Base-by-base conservation (phyloP, 1,140 invertebrate genomes). In the Ephestia elutella region DNA sequence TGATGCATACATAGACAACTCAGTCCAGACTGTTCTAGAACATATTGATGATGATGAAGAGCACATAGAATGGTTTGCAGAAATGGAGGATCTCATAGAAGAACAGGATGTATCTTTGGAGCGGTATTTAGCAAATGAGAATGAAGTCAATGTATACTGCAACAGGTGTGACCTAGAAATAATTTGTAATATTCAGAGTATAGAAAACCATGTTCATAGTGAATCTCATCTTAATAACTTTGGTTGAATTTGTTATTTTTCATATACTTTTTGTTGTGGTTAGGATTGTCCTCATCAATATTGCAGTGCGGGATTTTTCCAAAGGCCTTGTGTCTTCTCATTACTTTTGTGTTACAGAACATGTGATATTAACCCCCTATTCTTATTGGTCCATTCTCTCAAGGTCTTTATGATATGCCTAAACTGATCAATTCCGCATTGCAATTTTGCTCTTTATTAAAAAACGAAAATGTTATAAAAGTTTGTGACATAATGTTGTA, bases 101-200 rank as follows among this genome's bases (percentile, higher is more conserved):
- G 69, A 65, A 7, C 78, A 82, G 35, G 77, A 77, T 48, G 63
- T 85, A 13, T 68, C 71, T 2, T 63, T 82, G 54, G 70, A 78
- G 20, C 67, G 70, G 21, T 85, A 66, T 59, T 62, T 85, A 30
- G 63, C 72, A 8, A 63, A 76, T 57, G 75, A 82, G 49, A 68
- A 77, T 62, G 80, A 85, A 18, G 65, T 68, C 17, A 75, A 70
- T 51, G 82, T 73, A 9, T 80, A 67, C 53, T 85, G 82, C 30
- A 78, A 74, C 17, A 81, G 72, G 66, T 85, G 82, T 54, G 61
- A 78, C 10, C 48, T 67, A 17, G 68, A 78, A 32, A 59, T 84
- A 7, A 32, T 56, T 7, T 82, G 79, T 50, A 73, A 70, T 57
- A 19, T 53, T 5, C 57, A 72, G 35, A 71, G 57, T 25, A 66